Evolutionary conservation across 2,888 invertebrate species (phyloP), one percentile per base, ranked within the genome.

Genomic region (Melinaea marsaeus): DNA sequence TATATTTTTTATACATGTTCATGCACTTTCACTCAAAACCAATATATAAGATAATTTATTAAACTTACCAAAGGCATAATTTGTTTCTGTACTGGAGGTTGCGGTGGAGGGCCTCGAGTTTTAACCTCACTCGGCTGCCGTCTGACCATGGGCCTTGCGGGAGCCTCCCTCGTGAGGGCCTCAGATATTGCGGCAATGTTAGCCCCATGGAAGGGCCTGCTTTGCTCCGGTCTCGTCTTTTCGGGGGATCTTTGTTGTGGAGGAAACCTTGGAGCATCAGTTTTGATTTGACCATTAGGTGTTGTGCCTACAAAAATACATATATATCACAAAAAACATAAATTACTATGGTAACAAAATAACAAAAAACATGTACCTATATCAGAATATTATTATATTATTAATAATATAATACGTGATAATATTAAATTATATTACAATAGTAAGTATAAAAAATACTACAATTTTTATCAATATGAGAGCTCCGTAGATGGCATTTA

Each of bases 61-160:
- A 0, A 4, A 87, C 90, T 90, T 75, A 93, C 93, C 87, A 92
- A 91, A 75, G 92, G 92, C 87, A 94, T 91, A 71, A 92, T 92
- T 62, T 94, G 93, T 77, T 95, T 94, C 75, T 92, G 93, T 58
- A 94, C 93, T 62, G 95, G 95, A 34, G 95, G 95, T 72, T 95
- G 94, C 11, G 97, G 97, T 42, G 97, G 97, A 42, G 96, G 96
- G 55, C 95, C 96, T 74, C 96, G 92, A 69, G 80, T 77, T 68
- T 85, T 79, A 11, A 78, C 81, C 69, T 88, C 88, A 64, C 88
- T 88, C 2, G 88, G 85, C 65, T 89, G 89, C 68, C 90, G 79
- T 74, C 80, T 83, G 13, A 85, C 82, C 64, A 69, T 73, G 2
- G 81, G 84, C 63, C 83, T 78, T 33, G 78, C 71, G 48, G 84